phyloP scores from a whole-genome alignment of 2,888 invertebrate genomes.

The Zootermopsis nevadensis region DNA sequence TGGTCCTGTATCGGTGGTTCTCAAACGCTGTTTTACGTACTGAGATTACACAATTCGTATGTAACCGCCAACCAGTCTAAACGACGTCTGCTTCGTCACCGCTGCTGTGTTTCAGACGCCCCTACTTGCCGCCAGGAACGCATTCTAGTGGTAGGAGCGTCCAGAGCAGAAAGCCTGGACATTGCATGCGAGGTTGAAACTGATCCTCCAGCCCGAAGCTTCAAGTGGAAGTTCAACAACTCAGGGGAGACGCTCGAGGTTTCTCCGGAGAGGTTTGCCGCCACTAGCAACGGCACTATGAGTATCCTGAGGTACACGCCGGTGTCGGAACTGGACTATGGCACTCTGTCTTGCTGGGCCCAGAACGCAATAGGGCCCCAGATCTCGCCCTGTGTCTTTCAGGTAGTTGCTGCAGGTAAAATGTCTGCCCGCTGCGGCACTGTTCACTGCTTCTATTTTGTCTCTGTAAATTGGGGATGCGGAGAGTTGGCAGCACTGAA shows the following conservation, averaged over 20 bases:
- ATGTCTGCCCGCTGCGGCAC: conserved; percentile 48
- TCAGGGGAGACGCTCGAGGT: conserved; percentile 90
- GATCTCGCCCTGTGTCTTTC: conserved; percentile 85
- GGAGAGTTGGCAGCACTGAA: no score
- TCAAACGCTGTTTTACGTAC: no score
- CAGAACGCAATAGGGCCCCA: conserved; percentile 86
- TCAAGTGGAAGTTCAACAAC: conserved; percentile 96
- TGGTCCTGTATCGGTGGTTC: no score
- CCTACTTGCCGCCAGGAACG: conserved; percentile 84
- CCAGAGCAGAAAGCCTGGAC: conserved; percentile 86
- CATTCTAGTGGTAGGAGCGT: conserved; percentile 87
- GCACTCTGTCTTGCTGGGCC: conserved; percentile 88
- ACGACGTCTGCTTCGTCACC: no score
- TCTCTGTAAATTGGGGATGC: no score
- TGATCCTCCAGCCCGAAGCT: conserved; percentile 89
- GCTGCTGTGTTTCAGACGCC: conserved; percentile 71
- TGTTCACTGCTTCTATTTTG: background rate
- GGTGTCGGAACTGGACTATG: conserved; percentile 80
- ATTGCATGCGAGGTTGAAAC: conserved; percentile 92
- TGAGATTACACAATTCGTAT: no score
- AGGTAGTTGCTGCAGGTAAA: conserved; percentile 89
- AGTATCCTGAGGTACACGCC: conserved; percentile 69
- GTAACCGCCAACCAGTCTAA: no score
- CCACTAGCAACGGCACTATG: conserved; percentile 79
- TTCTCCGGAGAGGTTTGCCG: conserved; percentile 78